Percentiles rank a stretch among this genome's conserved stretches.
Conservation (phyloP, 1,140 invertebrate species). For the Heliconius melpomene region DNA sequence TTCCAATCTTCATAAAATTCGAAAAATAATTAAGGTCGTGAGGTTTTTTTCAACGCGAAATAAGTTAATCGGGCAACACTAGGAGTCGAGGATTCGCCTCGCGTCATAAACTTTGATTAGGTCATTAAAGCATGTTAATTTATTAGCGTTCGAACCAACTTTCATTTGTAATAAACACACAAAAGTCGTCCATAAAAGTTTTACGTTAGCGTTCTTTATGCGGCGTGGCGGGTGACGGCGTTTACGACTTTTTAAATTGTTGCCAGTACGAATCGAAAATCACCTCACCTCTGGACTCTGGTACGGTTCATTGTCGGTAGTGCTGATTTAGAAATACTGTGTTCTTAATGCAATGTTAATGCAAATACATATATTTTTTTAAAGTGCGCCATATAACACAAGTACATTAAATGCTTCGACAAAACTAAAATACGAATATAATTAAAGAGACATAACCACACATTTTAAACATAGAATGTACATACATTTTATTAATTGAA, state of each 20-base stretch:
- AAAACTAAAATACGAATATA: background rate
- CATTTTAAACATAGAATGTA: background rate
- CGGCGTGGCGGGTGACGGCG: conserved; percentile 27
- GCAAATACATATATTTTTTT: background rate
- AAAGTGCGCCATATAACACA: background rate
- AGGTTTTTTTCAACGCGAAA: conserved; percentile 64
- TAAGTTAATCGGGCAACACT: conserved; percentile 78
- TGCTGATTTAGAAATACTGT: conserved; percentile 14
- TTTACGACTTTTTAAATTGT: conserved; percentile 57
- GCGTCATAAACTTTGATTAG: conserved; percentile 81
- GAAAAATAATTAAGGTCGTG: conserved; percentile 72
- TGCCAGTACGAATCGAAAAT: conserved; percentile 66
- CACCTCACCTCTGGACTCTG: conserved; percentile 43
- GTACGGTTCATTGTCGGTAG: conserved; percentile 29
- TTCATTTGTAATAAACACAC: conserved; percentile 63
- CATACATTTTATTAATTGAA: background rate
- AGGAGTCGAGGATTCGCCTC: conserved; percentile 78
- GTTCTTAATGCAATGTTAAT: conserved; percentile 3
- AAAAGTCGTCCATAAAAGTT: conserved; percentile 60
- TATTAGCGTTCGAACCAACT: conserved; percentile 72
- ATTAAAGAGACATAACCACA: background rate
- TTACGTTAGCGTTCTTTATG: conserved; percentile 47
- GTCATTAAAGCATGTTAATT: conserved; percentile 80
- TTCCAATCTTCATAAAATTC: conserved; percentile 79
- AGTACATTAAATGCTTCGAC: background rate